A percentile compares a stretch with the other conserved stretches of the same genome.
Evolutionary conservation across 2,113 vertebrate species (phyloP).

Genomic region (Ursus arctos): DNA sequence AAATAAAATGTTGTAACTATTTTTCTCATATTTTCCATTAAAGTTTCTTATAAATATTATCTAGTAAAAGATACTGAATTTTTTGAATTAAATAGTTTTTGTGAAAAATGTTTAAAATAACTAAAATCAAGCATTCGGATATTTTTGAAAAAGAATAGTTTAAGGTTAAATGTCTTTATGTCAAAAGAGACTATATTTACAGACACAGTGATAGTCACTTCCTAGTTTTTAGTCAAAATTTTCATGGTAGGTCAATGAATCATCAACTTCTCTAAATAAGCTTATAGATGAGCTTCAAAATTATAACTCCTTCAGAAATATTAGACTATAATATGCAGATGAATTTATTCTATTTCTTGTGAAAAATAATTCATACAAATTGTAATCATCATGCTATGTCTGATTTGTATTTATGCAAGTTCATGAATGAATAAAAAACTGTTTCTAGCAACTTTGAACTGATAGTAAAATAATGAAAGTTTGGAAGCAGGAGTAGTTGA

Average conservation of each 20-base stretch:
- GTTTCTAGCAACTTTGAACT: background rate
- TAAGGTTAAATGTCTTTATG: background rate
- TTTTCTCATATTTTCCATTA: background rate
- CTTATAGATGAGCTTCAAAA: background rate
- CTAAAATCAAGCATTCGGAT: background rate
- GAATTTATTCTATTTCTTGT: background rate
- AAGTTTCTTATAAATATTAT: background rate
- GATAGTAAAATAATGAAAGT: background rate
- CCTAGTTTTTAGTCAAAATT: background rate
- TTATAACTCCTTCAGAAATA: background rate
- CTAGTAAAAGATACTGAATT: background rate
- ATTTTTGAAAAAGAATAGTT: background rate
- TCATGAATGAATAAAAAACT: background rate
- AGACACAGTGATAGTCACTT: background rate
- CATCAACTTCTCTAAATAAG: background rate
- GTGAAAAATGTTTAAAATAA: background rate
- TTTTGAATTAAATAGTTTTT: background rate
- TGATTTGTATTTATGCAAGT: background rate
- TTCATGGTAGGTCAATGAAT: background rate
- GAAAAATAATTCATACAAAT: background rate
- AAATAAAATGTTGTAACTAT: background rate
- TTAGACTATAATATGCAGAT: background rate
- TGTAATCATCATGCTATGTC: background rate
- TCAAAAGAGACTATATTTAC: background rate
- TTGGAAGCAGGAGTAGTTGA: background rate